These are phyloP conservation scores for Pantherophis guttatus DNA, from an alignment of 2,113 vertebrate genomes.

Conservation along the genomic window DNA sequence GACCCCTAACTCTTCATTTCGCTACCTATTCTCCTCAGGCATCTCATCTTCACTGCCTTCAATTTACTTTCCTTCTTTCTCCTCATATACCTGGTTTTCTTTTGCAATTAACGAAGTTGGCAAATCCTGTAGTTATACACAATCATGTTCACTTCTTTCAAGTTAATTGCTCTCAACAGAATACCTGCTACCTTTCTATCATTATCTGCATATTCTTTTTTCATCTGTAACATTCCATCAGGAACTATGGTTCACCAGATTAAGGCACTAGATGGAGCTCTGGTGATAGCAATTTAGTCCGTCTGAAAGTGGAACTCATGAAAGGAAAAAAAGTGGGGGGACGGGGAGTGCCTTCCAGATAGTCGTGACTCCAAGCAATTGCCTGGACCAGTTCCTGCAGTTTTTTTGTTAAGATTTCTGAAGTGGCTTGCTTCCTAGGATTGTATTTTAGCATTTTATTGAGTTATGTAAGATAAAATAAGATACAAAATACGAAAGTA, in stretches of 20 bases:
- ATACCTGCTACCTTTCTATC: neutral
- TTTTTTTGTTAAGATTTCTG: neutral
- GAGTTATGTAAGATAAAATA: too few relatives aligned
- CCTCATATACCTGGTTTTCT: neutral
- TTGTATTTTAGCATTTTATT: too few relatives aligned
- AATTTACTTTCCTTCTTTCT: neutral
- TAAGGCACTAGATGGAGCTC: neutral
- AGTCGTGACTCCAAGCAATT: neutral
- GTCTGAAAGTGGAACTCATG: neutral
- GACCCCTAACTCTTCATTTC: neutral
- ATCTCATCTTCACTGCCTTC: neutral
- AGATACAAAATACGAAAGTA: too few relatives aligned
- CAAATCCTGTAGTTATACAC: neutral
- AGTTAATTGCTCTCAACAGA: neutral
- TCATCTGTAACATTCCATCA: neutral
- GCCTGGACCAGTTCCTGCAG: neutral
- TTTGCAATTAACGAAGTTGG: neutral
- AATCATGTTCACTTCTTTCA: neutral
- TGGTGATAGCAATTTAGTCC: neutral
- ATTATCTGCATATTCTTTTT: neutral
- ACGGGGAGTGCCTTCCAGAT: neutral
- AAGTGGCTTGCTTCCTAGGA: neutral
- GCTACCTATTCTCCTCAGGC: neutral
- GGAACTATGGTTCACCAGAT: neutral
- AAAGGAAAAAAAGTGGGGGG: neutral